Base-by-base conservation (phyloP, 1,140 invertebrate genomes). In the Notospermus geniculatus region DNA sequence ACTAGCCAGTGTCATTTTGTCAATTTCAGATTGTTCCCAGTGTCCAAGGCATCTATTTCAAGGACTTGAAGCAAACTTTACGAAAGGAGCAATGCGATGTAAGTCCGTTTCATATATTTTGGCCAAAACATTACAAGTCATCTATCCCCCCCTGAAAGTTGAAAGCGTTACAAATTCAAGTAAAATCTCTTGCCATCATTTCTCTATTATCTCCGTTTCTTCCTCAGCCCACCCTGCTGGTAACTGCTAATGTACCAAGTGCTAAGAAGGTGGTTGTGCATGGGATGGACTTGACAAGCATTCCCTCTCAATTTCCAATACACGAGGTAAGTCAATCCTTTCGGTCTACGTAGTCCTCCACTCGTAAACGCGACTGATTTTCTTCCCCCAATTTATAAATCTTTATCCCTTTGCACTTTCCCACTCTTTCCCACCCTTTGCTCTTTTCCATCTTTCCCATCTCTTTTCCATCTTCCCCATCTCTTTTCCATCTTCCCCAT, bases 211-310 rank as follows among this genome's bases (percentile, higher is more conserved):
- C 25, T 39, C 5, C n/a, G 32, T 58, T 30, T 25, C 50, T 67
- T 4, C 68, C 78, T 59, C 67, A 85, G 84, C 83, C 95, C 0
- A 95, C 94, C 0, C 91, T 99, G 65, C 83, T 99, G 54, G 85
- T 99, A 0, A 99, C 96, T 1, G 97, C 97, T 0, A 98, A 99
- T 85, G 95, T 99, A 28, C 96, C 97, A 0, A 95, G 94, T 11
- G 95, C 97, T 5, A 99, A 99, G 78, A 99, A 98, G 83, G 96
- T 99, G 64, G 92, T 99, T 59, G 93, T 99, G 25, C 95, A 99
- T 80, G 96, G 96, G 0, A 92, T 92, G 43, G 91, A 81, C 87
- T 89, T 65, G 90, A 95, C 92, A 63, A 92, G 92, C 62, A 98
- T 99, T 73, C 97, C 97, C 2, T 96, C 95, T 0, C 95, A 98